A percentile compares a stretch with the other conserved stretches of the same genome.
Evolutionary conservation across 2,888 invertebrate genomes (phyloP).

Genomic region (Siphlonurus alternatus): DNA sequence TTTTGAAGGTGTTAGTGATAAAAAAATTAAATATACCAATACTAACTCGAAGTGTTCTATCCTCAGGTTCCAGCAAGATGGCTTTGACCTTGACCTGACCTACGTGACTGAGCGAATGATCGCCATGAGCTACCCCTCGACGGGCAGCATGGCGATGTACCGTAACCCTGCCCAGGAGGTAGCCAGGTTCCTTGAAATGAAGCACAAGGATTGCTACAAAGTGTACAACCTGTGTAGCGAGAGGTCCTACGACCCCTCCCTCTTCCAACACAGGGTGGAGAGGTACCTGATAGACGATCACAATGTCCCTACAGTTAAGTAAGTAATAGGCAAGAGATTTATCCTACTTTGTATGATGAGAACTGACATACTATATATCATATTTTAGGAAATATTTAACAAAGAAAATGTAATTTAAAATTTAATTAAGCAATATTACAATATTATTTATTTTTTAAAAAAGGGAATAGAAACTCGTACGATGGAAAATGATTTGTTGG

Average conservation of each 20-base stretch:
- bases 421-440: too few relatives aligned
- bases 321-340: too few relatives aligned
- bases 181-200: conserved; percentile 28
- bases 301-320: conserved; percentile 30
- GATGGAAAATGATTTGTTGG: too few relatives aligned
- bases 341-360: too few relatives aligned
- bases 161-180: conserved; percentile 31
- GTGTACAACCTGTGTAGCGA: conserved; percentile 33
- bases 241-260: conserved; percentile 26
- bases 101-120: conserved; percentile 32
- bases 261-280: conserved; percentile 26
- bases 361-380: too few relatives aligned
- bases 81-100: conserved; percentile 32
- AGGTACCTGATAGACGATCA: conserved; percentile 31
- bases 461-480: too few relatives aligned
- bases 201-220: conserved; percentile 28
- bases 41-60: too few relatives aligned
- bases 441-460: too few relatives aligned
- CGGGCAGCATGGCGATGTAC: conserved; percentile 29
- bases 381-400: too few relatives aligned
- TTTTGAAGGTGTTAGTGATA: too few relatives aligned
- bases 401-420: too few relatives aligned
- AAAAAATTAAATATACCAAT: too few relatives aligned
- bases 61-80: conserved; percentile 20
- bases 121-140: conserved; percentile 33